These are phyloP conservation scores for Emydoidea blandingii DNA, from an alignment of 2,797 vertebrate species.

Conservation along the genomic window DNA sequence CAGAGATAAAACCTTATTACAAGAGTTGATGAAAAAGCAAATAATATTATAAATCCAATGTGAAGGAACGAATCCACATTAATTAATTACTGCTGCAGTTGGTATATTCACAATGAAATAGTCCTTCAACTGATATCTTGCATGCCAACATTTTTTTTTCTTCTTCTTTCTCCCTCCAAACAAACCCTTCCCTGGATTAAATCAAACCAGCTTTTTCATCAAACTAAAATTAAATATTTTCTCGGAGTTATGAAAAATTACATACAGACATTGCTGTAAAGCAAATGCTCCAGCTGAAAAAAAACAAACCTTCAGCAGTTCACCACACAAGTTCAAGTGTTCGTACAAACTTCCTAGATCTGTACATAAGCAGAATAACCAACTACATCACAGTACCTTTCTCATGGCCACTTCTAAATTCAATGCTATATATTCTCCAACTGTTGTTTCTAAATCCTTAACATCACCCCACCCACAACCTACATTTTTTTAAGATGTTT, in stretches of 20 bases:
- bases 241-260: neutral
- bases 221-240: neutral
- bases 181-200: neutral
- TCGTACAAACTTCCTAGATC: neutral
- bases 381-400: neutral
- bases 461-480: neutral
- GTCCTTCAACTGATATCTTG: neutral
- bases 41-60: neutral
- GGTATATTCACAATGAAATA: neutral
- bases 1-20: slow-evolving; percentile 4
- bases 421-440: neutral
- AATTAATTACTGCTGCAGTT: neutral
- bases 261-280: neutral
- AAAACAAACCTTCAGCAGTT: neutral
- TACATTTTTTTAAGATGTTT: neutral
- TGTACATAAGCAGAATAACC: neutral
- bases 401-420: neutral
- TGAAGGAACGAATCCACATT: neutral
- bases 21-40: neutral
- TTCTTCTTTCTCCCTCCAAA: neutral
- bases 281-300: neutral
- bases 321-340: neutral
- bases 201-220: neutral
- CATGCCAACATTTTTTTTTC: neutral
- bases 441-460: neutral